Conservation (phyloP, 2,797 vertebrate genomes). For the Anniella stebbinsi region DNA sequence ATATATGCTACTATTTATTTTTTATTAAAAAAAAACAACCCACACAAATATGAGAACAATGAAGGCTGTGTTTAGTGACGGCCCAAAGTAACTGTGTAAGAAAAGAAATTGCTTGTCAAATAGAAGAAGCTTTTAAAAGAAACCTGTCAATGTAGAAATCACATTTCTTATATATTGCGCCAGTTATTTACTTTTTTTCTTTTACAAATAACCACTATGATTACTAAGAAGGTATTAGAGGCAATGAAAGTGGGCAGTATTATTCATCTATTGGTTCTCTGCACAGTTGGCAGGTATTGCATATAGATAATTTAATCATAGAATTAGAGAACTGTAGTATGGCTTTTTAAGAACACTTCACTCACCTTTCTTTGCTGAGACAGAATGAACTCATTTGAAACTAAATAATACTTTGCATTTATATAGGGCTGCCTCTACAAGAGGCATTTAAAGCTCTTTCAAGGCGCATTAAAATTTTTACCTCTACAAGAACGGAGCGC, state of each 20-base stretch:
- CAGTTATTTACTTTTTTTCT: neutral
- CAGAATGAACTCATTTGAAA: neutral
- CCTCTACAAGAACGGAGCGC: too few species aligned
- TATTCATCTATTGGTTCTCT: neutral
- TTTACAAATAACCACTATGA: neutral
- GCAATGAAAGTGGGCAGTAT: neutral
- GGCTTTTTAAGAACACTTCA: neutral
- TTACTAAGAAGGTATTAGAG: neutral
- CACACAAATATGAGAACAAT: conserved; percentile 16
- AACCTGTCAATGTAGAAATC: neutral
- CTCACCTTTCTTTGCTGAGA: neutral
- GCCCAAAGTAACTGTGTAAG: neutral
- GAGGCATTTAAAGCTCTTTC: too few species aligned
- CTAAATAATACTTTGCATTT: neutral
- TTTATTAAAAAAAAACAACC: conserved; percentile 42
- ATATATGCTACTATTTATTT: neutral
- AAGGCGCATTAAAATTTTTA: too few species aligned
- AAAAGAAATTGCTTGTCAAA: conserved; percentile 16
- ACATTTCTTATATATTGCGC: rapidly evolving
- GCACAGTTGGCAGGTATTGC: neutral
- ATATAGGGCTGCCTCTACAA: too few species aligned
- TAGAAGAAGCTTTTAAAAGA: conserved; percentile 7
- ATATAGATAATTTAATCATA: neutral
- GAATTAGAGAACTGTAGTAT: neutral
- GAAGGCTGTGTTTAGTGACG: neutral